These are phyloP conservation scores for Ploceus nigricollis DNA, from an alignment of 2,113 vertebrate genomes.

Conservation along the genomic window DNA sequence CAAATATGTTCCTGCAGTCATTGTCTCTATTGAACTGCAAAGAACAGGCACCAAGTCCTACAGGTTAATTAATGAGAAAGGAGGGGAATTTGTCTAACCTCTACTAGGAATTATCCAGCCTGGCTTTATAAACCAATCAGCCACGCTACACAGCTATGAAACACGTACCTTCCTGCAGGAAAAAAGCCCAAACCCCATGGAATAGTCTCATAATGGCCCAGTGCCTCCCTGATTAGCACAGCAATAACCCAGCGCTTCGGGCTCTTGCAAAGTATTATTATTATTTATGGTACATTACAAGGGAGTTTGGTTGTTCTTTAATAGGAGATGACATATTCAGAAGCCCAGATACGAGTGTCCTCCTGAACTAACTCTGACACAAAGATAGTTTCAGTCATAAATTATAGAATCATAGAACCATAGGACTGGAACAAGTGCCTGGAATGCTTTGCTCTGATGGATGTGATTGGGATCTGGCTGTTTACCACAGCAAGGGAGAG, in stretches of 20 bases:
- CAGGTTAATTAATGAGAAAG: slow-evolving; percentile 40
- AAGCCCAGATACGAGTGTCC: background rate
- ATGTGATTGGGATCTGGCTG: background rate
- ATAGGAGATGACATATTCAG: slow-evolving; percentile 10
- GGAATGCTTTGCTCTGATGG: background rate
- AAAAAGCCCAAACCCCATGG: background rate
- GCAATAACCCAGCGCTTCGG: background rate
- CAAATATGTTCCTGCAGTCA: background rate
- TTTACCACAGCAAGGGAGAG: background rate
- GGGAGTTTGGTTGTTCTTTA: slow-evolving; percentile 24
- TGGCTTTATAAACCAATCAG: slow-evolving; percentile 38
- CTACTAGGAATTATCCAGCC: slow-evolving; percentile 1
- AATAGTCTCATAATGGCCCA: slow-evolving; percentile 17
- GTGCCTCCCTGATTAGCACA: slow-evolving; percentile 21
- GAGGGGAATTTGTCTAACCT: slow-evolving; percentile 35
- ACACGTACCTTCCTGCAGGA: background rate
- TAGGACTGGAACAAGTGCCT: background rate
- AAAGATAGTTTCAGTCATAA: background rate
- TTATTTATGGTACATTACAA: slow-evolving; percentile 44
- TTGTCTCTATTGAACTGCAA: background rate
- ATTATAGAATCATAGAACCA: background rate
- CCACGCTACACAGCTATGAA: background rate
- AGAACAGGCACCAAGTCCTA: slow-evolving; percentile 27
- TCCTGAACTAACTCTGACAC: slow-evolving; percentile 44
- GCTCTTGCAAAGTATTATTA: background rate